Evolutionary conservation across 2,888 invertebrate genomes (phyloP).

Genomic region (Phorcus lineatus): DNA sequence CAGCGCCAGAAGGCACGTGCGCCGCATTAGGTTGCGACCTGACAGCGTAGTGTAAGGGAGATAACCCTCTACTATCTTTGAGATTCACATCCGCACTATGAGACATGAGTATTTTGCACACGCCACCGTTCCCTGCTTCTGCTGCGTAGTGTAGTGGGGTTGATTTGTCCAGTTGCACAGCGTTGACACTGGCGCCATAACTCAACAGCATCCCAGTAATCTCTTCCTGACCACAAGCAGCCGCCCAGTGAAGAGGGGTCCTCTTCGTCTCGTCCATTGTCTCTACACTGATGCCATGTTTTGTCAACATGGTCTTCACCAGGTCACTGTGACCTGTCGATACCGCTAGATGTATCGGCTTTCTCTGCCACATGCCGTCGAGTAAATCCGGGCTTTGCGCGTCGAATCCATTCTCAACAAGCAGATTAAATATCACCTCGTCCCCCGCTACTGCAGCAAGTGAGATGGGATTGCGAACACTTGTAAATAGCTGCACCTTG

Average conservation of each 20-base stretch:
- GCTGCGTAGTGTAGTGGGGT: neutral
- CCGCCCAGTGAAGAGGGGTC: neutral
- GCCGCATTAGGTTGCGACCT: neutral
- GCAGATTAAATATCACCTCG: neutral
- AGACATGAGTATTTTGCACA: constrained; percentile 3
- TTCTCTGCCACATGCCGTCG: neutral
- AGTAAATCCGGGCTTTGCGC: neutral
- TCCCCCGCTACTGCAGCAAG: neutral
- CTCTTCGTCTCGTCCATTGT: neutral
- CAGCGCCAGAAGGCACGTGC: neutral
- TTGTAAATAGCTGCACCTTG: neutral
- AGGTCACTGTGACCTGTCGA: neutral
- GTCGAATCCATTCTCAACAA: neutral
- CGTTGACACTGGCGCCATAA: neutral
- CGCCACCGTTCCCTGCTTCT: neutral
- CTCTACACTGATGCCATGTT: neutral
- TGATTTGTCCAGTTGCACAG: neutral
- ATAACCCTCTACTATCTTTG: neutral
- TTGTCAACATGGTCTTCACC: neutral
- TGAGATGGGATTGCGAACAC: neutral
- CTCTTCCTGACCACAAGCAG: neutral
- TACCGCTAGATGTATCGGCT: neutral
- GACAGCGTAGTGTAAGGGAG: neutral
- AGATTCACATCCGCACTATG: neutral
- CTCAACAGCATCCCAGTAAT: neutral